phyloP scores from a whole-genome alignment of 2,113 vertebrate species.

The Epinephelus moara region DNA sequence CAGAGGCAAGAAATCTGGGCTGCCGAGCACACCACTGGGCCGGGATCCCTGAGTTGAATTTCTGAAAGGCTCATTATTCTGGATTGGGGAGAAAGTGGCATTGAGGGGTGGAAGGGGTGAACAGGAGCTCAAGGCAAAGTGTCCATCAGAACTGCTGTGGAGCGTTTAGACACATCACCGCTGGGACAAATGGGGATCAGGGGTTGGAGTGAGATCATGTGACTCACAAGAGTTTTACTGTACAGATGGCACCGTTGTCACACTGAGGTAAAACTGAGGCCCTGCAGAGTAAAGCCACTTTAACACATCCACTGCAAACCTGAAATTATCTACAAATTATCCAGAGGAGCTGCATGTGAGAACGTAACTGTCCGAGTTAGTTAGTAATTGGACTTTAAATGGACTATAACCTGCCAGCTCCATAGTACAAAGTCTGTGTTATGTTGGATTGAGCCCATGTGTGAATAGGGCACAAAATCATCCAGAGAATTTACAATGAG shows the following conservation, averaged over 20 bases:
- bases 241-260: conserved; percentile 13
- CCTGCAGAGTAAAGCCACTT: not conserved
- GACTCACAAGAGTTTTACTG: conserved; percentile 60
- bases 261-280: not conserved
- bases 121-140: conserved; percentile 72
- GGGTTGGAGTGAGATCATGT: conserved; percentile 65
- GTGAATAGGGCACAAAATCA: no score
- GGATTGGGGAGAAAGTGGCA: conserved; percentile 66
- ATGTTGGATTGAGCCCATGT: no score
- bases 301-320: no score
- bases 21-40: conserved; percentile 67
- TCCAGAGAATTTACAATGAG: no score
- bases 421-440: no score
- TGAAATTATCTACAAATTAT: no score
- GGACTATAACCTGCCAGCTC: no score
- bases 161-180: conserved; percentile 78
- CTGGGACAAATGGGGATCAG: conserved; percentile 79
- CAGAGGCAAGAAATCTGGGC: conserved; percentile 68
- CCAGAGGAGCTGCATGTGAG: no score
- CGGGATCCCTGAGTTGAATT: conserved; percentile 77
- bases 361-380: no score
- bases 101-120: conserved; percentile 72
- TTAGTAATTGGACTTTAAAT: no score
- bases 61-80: conserved; percentile 81
- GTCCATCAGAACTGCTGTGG: conserved; percentile 76